A percentile compares a stretch with the other conserved stretches of the same genome.
These are phyloP conservation scores for Lacerta bilineata DNA, from an alignment of 2,797 vertebrate species.

Conservation along the genomic window DNA sequence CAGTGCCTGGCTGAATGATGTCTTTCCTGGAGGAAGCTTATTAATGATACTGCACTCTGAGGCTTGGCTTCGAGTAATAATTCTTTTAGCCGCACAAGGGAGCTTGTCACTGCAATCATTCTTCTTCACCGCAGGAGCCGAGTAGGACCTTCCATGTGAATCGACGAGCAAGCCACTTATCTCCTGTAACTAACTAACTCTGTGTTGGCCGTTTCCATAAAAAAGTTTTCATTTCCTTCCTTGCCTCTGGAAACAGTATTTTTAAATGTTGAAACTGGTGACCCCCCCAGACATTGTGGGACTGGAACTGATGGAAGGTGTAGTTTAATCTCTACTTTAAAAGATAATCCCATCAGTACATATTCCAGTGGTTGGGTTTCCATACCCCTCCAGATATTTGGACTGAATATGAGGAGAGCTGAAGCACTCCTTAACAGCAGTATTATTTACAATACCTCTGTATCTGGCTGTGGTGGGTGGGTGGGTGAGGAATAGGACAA, in stretches of 20 bases:
- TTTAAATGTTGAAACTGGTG: neutral
- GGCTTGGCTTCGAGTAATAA: neutral
- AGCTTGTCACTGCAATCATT: constrained; percentile 16
- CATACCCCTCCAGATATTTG: neutral
- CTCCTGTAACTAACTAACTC: neutral
- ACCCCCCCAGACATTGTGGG: neutral
- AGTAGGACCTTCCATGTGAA: neutral
- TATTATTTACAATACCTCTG: neutral
- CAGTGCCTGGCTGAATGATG: neutral
- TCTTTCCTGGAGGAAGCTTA: constrained; percentile 3
- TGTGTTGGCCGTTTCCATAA: neutral
- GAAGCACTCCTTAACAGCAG: neutral
- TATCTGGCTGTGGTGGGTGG: neutral
- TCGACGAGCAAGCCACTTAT: neutral
- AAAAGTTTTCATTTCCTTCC: constrained; percentile 9
- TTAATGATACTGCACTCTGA: neutral
- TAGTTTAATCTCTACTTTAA: neutral
- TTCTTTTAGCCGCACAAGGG: neutral
- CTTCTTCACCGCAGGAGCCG: neutral
- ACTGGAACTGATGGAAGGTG: too few species aligned
- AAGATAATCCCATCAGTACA: neutral
- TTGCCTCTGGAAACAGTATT: neutral
- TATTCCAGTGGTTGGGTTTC: too few species aligned
- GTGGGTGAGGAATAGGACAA: neutral
- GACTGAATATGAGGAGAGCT: neutral